phyloP scores from a whole-genome alignment of 2,797 vertebrate species.

The Moxostoma hubbsi region DNA sequence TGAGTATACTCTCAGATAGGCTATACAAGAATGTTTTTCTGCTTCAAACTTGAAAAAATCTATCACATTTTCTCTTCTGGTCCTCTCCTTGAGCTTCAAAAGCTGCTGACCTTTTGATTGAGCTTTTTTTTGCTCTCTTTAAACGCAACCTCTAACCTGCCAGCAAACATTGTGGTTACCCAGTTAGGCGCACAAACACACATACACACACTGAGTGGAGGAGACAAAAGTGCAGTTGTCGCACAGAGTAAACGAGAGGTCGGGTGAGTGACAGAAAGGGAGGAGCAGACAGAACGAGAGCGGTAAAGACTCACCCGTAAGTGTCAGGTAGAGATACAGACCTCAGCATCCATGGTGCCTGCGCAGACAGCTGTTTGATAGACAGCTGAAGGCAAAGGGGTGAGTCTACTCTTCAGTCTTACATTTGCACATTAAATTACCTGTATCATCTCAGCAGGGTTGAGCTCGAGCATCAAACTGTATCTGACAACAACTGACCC shows the following conservation, averaged over 20 bases:
- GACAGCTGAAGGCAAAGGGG: conserved; percentile 22
- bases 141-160: background rate
- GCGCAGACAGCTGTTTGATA: conserved; percentile 9
- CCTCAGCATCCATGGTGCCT: conserved; percentile 17
- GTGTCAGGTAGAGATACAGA: conserved; percentile 41
- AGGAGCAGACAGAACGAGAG: conserved; percentile 15
- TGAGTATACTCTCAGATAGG: background rate
- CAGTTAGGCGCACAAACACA: conserved; percentile 4
- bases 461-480: background rate
- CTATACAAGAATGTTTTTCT: background rate
- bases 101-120: background rate
- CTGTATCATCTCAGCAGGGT: background rate
- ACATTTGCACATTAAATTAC: background rate
- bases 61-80: background rate
- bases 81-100: background rate
- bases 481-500: background rate
- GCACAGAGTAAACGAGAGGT: conserved; percentile 20
- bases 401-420: conserved; percentile 1
- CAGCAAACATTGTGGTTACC: conserved; percentile 7
- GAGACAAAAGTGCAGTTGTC: conserved; percentile 1
- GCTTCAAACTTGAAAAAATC: too few species aligned
- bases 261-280: conserved; percentile 14
- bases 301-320: background rate
- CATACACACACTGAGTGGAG: conserved; percentile 25
- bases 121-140: background rate